phyloP scores from a whole-genome alignment of 2,888 invertebrate species.

The Drosophila fungiperda region DNA sequence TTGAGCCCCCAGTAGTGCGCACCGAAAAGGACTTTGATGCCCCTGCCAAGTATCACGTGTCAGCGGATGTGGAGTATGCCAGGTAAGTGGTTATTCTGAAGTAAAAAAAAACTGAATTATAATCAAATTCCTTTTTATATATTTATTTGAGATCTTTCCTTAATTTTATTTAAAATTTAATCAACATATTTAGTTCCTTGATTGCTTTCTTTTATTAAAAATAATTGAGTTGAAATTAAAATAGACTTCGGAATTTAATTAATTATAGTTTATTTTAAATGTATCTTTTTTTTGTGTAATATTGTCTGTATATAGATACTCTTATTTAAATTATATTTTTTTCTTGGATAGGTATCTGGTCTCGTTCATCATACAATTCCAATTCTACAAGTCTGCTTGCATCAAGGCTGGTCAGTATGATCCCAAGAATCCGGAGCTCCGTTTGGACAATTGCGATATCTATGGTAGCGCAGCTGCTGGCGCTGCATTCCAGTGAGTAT shows the following conservation, averaged over 20 bases:
- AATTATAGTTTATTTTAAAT: background rate
- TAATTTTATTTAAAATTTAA: background rate
- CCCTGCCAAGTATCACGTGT: constrained; percentile 91
- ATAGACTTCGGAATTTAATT: background rate
- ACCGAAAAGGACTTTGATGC: constrained; percentile 90
- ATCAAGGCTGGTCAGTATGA: constrained; percentile 92
- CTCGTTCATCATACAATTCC: constrained; percentile 92
- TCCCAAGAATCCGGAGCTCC: constrained; percentile 88
- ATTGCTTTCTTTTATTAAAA: background rate
- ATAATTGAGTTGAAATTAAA: background rate
- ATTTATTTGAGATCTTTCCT: background rate
- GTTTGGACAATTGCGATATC: constrained; percentile 94
- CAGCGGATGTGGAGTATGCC: constrained; percentile 89
- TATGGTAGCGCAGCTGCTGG: constrained; percentile 93
- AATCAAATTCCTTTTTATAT: background rate
- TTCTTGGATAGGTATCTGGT: constrained; percentile 88
- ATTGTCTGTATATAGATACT: background rate
- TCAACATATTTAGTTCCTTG: too few species aligned
- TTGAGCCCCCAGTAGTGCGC: constrained; percentile 88
- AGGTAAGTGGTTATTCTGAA: constrained; percentile 85
- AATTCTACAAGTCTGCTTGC: constrained; percentile 90
- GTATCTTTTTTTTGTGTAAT: background rate
- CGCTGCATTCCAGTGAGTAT: constrained; percentile 87
- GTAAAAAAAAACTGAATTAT: background rate
- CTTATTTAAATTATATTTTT: background rate